Conservation (phyloP, 2,797 vertebrate species). For the Rhinoraja longicauda region DNA sequence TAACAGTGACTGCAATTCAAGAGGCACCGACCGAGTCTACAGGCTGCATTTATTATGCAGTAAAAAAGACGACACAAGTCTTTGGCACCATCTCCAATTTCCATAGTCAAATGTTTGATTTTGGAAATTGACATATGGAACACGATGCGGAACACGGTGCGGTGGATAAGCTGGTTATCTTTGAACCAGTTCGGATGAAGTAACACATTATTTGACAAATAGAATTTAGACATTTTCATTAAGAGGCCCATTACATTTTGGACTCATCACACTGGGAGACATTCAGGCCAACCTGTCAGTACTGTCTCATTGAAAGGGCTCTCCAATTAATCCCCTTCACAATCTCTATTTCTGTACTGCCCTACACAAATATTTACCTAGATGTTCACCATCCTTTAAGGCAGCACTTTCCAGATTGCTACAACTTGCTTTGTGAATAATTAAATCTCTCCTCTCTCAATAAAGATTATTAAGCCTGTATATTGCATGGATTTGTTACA, state of each 20-base stretch:
- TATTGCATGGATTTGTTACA: not conserved
- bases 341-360: too few relatives aligned
- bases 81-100: not conserved
- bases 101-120: not conserved
- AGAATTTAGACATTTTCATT: too few relatives aligned
- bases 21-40: not conserved
- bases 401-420: not conserved
- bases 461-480: not conserved
- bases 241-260: not conserved
- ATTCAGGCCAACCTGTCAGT: not conserved
- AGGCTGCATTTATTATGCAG: not conserved
- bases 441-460: not conserved
- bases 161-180: not conserved
- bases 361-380: not conserved
- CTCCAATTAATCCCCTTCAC: not conserved
- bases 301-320: not conserved
- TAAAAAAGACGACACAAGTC: not conserved
- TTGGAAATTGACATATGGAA: not conserved
- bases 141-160: not conserved
- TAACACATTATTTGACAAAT: not conserved
- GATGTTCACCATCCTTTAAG: not conserved
- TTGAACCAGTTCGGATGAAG: not conserved
- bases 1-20: not conserved
- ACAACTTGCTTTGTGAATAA: not conserved
- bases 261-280: not conserved